These are phyloP conservation scores for Pteromalus puparum DNA, from an alignment of 1,140 invertebrate genomes.

Conservation along the genomic window DNA sequence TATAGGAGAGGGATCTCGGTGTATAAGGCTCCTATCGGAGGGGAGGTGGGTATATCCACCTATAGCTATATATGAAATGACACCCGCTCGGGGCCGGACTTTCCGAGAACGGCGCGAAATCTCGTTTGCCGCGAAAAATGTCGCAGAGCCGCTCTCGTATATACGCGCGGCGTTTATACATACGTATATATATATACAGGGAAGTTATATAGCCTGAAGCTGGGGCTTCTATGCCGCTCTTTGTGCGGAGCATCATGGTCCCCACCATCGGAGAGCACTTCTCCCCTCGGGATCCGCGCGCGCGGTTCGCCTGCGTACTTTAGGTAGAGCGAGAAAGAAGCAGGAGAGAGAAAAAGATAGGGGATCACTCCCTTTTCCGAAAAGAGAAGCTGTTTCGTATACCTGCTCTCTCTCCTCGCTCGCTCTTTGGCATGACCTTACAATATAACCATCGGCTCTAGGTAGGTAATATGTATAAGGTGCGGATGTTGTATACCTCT, in stretches of 20 bases:
- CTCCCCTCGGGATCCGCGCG: not conserved
- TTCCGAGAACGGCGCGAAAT: constrained; percentile 2
- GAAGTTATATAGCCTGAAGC: not conserved
- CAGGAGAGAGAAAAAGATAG: not conserved
- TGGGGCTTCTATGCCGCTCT: not conserved
- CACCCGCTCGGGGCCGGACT: not conserved
- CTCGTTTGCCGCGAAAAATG: constrained; percentile 25
- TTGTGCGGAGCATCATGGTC: not conserved
- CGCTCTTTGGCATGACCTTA: constrained; percentile 9
- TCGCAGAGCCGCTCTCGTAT: not conserved
- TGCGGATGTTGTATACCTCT: not conserved
- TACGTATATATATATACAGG: not conserved
- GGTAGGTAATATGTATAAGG: not conserved
- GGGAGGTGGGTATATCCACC: not conserved
- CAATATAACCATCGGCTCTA: not conserved
- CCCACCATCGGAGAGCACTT: not conserved
- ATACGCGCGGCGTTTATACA: not conserved
- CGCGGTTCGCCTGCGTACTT: not conserved
- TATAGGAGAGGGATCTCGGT: not conserved
- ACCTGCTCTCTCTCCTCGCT: not conserved
- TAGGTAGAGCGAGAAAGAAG: not conserved
- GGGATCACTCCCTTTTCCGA: constrained; percentile 43
- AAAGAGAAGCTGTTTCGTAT: constrained; percentile 25
- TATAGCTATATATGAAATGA: constrained; percentile 10
- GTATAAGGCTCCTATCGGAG: not conserved